Conservation (phyloP, 1,140 invertebrate species). For the Drosophila serrata region DNA sequence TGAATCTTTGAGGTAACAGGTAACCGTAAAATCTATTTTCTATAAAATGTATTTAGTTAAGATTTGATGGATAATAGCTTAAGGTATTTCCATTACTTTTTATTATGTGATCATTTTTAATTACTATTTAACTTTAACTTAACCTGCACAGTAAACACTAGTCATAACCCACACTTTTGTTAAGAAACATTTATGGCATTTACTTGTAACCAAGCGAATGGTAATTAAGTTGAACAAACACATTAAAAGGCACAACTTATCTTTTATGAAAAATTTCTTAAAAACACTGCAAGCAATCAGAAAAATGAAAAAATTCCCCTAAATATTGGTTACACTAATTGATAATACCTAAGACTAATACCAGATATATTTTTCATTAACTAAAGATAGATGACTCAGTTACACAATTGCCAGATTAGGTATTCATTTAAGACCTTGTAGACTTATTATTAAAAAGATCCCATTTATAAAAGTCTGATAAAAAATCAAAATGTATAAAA, state of each 20-base stretch:
- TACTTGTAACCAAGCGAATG: neutral
- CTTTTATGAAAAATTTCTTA: too few species aligned
- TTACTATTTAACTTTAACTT: neutral
- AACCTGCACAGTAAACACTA: neutral
- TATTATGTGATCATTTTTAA: neutral
- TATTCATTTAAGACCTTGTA: neutral
- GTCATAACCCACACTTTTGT: too few species aligned
- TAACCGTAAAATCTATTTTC: too few species aligned
- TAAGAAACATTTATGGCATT: neutral
- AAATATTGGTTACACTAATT: neutral
- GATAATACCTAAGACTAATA: neutral
- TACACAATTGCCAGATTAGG: neutral
- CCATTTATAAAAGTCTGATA: neutral
- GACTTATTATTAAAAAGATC: neutral
- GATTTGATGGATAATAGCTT: neutral
- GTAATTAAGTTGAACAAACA: slow-evolving; percentile 9
- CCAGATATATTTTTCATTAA: neutral
- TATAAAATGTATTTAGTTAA: too few species aligned
- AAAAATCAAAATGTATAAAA: neutral
- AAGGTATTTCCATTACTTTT: neutral
- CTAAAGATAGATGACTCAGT: too few species aligned
- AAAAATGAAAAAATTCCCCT: neutral
- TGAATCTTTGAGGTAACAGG: too few species aligned
- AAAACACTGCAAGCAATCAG: neutral
- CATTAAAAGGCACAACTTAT: neutral